Evolutionary conservation across 1,140 invertebrate species (phyloP), one percentile per base, ranked within the genome.

Genomic region (Ceratitis capitata): DNA sequence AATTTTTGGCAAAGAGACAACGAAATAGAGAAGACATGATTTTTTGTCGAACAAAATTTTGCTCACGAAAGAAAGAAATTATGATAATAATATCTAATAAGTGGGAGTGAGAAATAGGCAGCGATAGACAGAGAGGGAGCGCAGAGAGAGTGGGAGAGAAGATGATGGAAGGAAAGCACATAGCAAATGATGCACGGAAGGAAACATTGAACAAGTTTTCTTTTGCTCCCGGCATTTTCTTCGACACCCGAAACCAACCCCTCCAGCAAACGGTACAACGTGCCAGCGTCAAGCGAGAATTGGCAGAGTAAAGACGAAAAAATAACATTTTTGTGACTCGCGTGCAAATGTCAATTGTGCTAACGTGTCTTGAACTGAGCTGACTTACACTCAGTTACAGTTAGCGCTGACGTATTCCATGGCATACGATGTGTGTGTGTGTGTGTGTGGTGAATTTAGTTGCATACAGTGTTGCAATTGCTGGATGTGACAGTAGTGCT

Each of bases 271-370:
- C n/a, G n/a, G n/a, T 23, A 23, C 51, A 69, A 69, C 69, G n/a
- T 47, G 19, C 16, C 6, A 45, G 45, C 1, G n/a, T n/a, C 7
- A 1, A 78, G 39, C 3, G 3, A 78, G 19, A 47, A 78, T 78
- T 78, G 69, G n/a, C 39, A 78, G 45, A 64, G 14, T 12, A 3
- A 64, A 64, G 9, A 64, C 14, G 32, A 32, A 64, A 56, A 29
- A 29, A n/a, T 64, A 23, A 26, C 23, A 61, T n/a, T 74, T 10
- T n/a, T 42, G 64, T 29, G 35, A 45, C 12, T 74, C 35, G 64
- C 64, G 64, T 74, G 64, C 64, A 74, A 74, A 74, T 74, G 64
- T 39, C 64, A 74, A 74, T 74, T 74, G 64, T 42, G 64, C 29
- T 78, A 78, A 47, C n/a, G 39, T 47, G 42, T 10, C 39, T 78